phyloP scores from a whole-genome alignment of 1,140 invertebrate genomes.

The Eumeta japonica region DNA sequence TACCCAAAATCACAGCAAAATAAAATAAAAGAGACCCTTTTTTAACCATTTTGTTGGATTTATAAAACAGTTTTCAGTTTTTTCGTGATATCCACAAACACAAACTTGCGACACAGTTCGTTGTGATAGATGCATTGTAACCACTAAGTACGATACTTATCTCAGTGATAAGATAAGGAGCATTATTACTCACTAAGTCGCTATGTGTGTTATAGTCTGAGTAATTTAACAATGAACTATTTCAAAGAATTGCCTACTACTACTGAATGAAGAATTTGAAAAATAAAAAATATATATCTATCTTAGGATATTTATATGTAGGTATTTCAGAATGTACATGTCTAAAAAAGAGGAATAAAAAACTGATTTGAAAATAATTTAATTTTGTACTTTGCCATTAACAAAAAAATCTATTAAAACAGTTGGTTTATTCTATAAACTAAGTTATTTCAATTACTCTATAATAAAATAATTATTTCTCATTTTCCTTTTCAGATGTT shows the following conservation, averaged over 20 bases:
- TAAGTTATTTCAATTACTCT: background rate
- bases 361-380: background rate
- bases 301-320: too few relatives aligned
- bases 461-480: constrained; percentile 17
- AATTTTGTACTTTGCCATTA: constrained; percentile 4
- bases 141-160: constrained; percentile 2
- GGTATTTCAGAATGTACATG: too few relatives aligned
- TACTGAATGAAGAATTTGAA: too few relatives aligned
- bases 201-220: constrained; percentile 1
- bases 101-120: background rate
- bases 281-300: too few relatives aligned
- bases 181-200: constrained; percentile 2
- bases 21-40: constrained; percentile 43
- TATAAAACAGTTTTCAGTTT: background rate
- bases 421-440: too few relatives aligned
- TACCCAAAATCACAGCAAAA: constrained; percentile 46
- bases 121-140: background rate
- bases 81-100: too few relatives aligned
- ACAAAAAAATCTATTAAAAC: background rate
- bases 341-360: background rate
- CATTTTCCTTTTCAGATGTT: too few relatives aligned
- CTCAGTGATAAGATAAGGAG: constrained; percentile 5
- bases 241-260: constrained; percentile 2
- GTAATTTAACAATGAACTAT: constrained; percentile 9
- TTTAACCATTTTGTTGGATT: constrained; percentile 39